phyloP scores from a whole-genome alignment of 2,797 vertebrate species.

The Cynopterus sphinx region DNA sequence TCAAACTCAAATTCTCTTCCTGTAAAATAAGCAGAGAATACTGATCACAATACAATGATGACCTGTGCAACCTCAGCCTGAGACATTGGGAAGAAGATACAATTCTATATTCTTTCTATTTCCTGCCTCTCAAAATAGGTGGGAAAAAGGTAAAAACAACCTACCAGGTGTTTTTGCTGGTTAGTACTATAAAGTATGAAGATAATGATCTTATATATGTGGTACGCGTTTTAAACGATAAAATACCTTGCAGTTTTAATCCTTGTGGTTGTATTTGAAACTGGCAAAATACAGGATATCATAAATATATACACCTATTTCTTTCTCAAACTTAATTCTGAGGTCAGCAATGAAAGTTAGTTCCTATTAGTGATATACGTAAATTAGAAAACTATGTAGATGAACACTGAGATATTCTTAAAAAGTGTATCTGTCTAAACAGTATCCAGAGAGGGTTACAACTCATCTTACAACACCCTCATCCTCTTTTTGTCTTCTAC shows the following conservation, averaged over 20 bases:
- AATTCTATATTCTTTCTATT: neutral
- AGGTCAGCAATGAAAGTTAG: neutral
- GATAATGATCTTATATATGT: neutral
- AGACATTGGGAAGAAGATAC: neutral
- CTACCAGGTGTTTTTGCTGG: neutral
- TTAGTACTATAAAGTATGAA: neutral
- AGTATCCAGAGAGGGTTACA: neutral
- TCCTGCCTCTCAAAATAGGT: fast-evolving
- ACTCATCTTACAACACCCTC: no score
- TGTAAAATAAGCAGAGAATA: neutral
- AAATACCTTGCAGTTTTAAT: neutral
- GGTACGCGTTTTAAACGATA: neutral
- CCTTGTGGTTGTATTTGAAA: neutral
- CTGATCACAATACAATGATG: fast-evolving
- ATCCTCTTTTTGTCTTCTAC: neutral
- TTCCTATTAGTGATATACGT: neutral
- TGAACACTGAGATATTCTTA: neutral
- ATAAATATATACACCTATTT: neutral
- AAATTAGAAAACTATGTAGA: neutral
- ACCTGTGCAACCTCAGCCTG: fast-evolving
- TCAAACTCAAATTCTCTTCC: neutral
- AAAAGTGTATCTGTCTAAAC: fast-evolving
- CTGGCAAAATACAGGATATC: neutral
- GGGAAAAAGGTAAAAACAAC: neutral
- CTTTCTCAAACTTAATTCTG: neutral